Evolutionary conservation across 2,797 vertebrate genomes (phyloP), one percentile per base, ranked within the genome.

Genomic region (Smutsia temminckii): DNA sequence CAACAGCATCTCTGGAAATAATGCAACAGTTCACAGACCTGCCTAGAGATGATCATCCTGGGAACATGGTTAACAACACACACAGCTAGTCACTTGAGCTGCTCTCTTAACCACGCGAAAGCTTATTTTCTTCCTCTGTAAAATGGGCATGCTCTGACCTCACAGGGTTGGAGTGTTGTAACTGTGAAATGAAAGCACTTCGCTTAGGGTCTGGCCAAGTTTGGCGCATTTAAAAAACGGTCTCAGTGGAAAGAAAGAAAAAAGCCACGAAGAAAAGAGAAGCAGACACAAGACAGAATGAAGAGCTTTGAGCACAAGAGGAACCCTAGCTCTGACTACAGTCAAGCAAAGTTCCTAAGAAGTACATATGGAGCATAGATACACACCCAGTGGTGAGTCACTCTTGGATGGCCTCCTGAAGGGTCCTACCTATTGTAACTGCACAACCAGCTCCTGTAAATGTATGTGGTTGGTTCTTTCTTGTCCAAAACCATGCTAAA

Each of bases 401-500:
- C 64, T 61, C 77, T 55, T 57, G 8, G 49, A 59, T 0, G 3
- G 49, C n/a, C 13, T 71, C 37, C 51, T 14, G 1, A 66, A 83
- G 83, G 68, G 6, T 14, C 8, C 0, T 42, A 46, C 46, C 0
- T 29, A 66, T 72, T 81, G 53, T n/a, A 23, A 37, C 89, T 32
- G 79, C n/a, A 32, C 72, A 18, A 57, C 32, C 32, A 46, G 69
- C 53, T 93, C 66, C 72, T 88, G 59, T 68, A 91, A 91, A 75
- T 7, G 6, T 27, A 23, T 51, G 34, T 17, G 93, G 89, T 55
- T 13, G 72, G 79, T 72, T 72, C 68, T 32, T 40, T 55, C 90
- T 74, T 85, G 78, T 95, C 69, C 86, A 88, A 96, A 92, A 51
- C 86, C 78, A 75, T n/a, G 64, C 74, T 95, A 77, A 95, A 83